A percentile compares a stretch with the other conserved stretches of the same genome.
These are phyloP conservation scores for Typhlichthys eigenmanni DNA, from an alignment of 2,797 vertebrate species.

Conservation along the genomic window DNA sequence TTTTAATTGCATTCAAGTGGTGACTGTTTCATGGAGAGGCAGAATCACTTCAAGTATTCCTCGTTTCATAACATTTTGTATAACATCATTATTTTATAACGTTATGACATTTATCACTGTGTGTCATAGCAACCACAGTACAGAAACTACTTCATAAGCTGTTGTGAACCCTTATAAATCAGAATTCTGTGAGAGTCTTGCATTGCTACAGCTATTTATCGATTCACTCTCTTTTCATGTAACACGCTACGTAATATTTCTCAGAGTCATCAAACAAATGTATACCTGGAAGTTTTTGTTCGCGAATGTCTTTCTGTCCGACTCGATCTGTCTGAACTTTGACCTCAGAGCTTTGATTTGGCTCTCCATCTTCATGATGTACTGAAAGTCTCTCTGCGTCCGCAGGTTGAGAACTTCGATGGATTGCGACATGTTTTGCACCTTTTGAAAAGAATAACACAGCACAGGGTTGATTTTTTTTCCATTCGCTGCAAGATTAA, in stretches of 20 bases:
- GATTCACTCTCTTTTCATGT: conserved; percentile 34
- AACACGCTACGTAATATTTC: conserved; percentile 24
- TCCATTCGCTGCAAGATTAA: conserved; percentile 54
- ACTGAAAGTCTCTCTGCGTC: conserved; percentile 99
- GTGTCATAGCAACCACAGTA: neutral
- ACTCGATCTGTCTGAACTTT: conserved; percentile 95
- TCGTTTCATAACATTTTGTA: too few relatives aligned
- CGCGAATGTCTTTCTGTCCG: conserved; percentile 92
- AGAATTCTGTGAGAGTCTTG: neutral
- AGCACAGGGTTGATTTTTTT: conserved; percentile 61
- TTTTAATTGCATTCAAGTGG: too few relatives aligned
- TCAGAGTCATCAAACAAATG: conserved; percentile 41
- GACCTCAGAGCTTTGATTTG: conserved; percentile 96
- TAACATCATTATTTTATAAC: too few relatives aligned
- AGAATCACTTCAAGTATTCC: neutral
- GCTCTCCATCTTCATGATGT: conserved; percentile 98
- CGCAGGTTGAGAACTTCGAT: conserved; percentile 97
- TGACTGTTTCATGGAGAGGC: neutral
- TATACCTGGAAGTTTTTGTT: conserved; percentile 94
- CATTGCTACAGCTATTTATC: conserved; percentile 20
- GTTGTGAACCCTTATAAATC: neutral
- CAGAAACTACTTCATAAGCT: neutral
- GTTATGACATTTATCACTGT: neutral
- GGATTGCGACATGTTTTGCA: conserved; percentile 99
- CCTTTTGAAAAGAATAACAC: conserved; percentile 79